Percentiles rank a stretch among this genome's conserved stretches.
Evolutionary conservation across 1,140 invertebrate genomes (phyloP).

Genomic region (Chironomus striatipennis): DNA sequence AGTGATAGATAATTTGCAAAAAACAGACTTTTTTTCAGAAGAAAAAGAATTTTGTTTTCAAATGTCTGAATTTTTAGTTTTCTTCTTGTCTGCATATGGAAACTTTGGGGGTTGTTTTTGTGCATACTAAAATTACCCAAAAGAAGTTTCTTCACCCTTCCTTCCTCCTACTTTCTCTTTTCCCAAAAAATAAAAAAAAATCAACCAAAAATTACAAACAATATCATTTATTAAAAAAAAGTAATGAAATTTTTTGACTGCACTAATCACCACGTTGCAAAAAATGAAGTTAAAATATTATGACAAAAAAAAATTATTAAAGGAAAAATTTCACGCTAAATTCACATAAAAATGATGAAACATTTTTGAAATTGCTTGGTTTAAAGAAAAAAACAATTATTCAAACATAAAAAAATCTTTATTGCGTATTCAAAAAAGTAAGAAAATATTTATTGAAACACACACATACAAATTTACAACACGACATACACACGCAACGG

Average conservation of each 20-base stretch:
- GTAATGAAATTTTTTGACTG: slow-evolving; percentile 24
- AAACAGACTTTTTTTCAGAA: no score
- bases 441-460: not conserved
- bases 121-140: no score
- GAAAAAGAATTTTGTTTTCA: slow-evolving; percentile 21
- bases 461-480: no score
- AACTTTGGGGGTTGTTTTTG: no score
- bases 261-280: slow-evolving; percentile 3
- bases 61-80: no score
- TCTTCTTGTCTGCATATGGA: no score
- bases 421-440: not conserved
- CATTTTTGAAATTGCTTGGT: not conserved
- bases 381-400: slow-evolving; percentile 5
- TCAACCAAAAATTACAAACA: slow-evolving; percentile 27
- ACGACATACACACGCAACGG: no score
- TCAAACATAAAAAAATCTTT: slow-evolving; percentile 10
- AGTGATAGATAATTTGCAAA: no score
- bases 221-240: slow-evolving; percentile 26
- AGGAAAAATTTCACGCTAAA: not conserved
- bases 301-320: not conserved
- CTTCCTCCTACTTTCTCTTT: not conserved
- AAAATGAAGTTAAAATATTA: not conserved
- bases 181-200: slow-evolving; percentile 22
- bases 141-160: slow-evolving; percentile 28
- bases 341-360: not conserved